Conservation (phyloP, 2,113 vertebrate species). For the Leuciscus idus region DNA sequence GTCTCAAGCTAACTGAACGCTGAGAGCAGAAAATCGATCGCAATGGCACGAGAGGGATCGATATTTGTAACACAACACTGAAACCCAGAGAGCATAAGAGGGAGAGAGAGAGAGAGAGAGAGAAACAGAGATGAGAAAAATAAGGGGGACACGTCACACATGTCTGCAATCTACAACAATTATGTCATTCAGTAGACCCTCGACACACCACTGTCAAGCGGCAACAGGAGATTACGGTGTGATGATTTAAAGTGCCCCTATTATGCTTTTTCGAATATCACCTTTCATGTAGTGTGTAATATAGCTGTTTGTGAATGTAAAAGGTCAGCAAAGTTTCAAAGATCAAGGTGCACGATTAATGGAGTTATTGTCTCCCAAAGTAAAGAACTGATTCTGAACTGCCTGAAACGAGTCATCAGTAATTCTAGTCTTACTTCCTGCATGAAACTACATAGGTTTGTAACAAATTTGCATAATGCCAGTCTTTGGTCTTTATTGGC, state of each 20-base stretch:
- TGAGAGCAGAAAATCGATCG: constrained; percentile 79
- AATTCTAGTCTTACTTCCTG: no score
- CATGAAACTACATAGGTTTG: no score
- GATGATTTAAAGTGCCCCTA: not conserved
- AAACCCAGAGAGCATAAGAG: constrained; percentile 55
- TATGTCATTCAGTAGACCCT: not conserved
- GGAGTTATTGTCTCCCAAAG: no score
- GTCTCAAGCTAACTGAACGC: constrained; percentile 62
- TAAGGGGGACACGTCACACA: constrained; percentile 16
- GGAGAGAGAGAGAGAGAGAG: not conserved
- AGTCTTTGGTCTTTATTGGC: no score
- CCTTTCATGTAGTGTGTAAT: no score
- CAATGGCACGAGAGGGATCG: constrained; percentile 69
- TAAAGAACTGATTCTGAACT: no score
- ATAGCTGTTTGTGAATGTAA: no score
- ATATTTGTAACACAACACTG: constrained; percentile 70
- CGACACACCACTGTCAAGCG: not conserved
- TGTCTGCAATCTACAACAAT: not conserved
- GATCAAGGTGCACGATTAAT: no score
- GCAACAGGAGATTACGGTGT: not conserved
- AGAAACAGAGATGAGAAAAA: constrained; percentile 11
- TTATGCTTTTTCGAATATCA: no score
- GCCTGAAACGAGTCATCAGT: no score
- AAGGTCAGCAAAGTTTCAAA: no score
- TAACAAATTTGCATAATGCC: no score